A percentile compares a stretch with the other conserved stretches of the same genome.
Evolutionary conservation across 53 echinoderm and acorn worm genomes (phyloP).

Genomic region (Stichopus horrens): DNA sequence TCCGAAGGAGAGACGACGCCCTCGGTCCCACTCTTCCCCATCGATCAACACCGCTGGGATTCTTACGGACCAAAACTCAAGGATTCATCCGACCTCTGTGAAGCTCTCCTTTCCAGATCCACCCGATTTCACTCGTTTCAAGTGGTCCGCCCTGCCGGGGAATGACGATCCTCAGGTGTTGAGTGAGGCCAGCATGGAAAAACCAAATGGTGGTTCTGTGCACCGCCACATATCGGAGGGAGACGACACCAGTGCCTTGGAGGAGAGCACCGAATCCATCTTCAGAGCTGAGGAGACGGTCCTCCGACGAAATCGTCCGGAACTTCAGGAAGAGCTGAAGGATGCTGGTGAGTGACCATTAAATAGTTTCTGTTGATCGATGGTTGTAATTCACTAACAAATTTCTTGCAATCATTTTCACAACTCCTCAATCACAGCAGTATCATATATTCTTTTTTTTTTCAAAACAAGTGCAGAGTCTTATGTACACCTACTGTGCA

Average conservation of each 20-base stretch:
- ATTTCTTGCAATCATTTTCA: too few species aligned
- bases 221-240: slow-evolving; percentile 2
- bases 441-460: too few species aligned
- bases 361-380: too few species aligned
- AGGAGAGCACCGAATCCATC: slow-evolving; percentile 40
- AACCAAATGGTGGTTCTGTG: not conserved
- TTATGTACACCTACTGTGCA: too few species aligned
- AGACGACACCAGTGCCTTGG: slow-evolving; percentile 34
- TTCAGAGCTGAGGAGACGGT: slow-evolving; percentile 37
- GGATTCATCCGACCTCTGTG: slow-evolving; percentile 7
- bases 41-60: not conserved
- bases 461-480: too few species aligned
- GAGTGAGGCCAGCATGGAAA: not conserved
- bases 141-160: slow-evolving; percentile 5
- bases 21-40: slow-evolving; percentile 44
- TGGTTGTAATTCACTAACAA: too few species aligned
- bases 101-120: slow-evolving; percentile 38
- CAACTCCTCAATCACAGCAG: too few species aligned
- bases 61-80: not conserved
- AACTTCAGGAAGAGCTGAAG: not conserved
- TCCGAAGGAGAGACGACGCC: slow-evolving; percentile 46
- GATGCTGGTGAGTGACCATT: not conserved
- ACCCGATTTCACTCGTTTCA: slow-evolving; percentile 33
- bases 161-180: not conserved
- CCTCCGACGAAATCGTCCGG: slow-evolving; percentile 3